These are phyloP conservation scores for Ormyrus labotus DNA, from an alignment of 2,888 invertebrate genomes.

Conservation along the genomic window DNA sequence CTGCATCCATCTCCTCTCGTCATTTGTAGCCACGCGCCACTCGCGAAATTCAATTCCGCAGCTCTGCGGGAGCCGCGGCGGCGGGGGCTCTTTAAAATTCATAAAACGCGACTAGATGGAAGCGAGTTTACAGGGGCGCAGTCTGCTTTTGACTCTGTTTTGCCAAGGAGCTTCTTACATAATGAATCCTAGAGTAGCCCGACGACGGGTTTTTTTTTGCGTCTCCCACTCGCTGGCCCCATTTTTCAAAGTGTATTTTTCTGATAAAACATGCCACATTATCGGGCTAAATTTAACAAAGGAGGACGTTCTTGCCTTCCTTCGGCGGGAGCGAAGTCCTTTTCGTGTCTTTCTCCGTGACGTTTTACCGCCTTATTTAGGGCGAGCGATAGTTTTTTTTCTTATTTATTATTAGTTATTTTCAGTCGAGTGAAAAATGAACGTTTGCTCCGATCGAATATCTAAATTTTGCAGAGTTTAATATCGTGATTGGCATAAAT, in stretches of 20 bases:
- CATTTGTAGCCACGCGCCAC: constrained; percentile 8
- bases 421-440: too few relatives aligned
- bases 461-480: too few relatives aligned
- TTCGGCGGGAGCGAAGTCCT: too few relatives aligned
- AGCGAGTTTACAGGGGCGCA: neutral
- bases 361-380: too few relatives aligned
- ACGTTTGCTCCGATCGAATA: too few relatives aligned
- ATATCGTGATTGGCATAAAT: too few relatives aligned
- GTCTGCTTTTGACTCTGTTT: neutral
- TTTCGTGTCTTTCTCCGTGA: too few relatives aligned
- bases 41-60: constrained; percentile 34
- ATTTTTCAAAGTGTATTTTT: constrained; percentile 26
- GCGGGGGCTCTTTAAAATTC: constrained; percentile 25
- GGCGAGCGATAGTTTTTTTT: too few relatives aligned
- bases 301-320: too few relatives aligned
- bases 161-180: constrained; percentile 34
- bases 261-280: neutral
- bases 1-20: neutral
- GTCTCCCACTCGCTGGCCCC: neutral
- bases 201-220: constrained; percentile 11
- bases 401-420: too few relatives aligned
- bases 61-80: neutral
- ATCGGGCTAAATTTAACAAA: too few relatives aligned
- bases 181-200: constrained; percentile 30
- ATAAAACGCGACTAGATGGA: constrained; percentile 18